Base-by-base conservation (phyloP, 2,113 vertebrate species). In the Sebastes schlegelii region DNA sequence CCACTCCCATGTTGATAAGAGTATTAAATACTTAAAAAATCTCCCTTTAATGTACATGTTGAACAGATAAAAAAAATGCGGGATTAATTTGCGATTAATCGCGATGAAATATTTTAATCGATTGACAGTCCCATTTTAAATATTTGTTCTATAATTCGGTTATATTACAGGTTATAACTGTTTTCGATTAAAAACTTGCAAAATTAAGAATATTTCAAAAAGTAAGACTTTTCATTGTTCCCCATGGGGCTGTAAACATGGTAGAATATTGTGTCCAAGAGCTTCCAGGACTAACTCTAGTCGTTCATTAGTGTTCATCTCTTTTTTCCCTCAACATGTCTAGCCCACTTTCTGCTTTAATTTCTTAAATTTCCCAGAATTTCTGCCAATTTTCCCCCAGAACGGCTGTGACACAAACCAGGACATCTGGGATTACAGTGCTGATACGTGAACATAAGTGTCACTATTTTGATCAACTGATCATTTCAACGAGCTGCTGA, bases 391-490 rank as follows among this genome's bases (percentile, higher is more conserved):
- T 58, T 8, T 63, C 21, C 12, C 17, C n/a, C 6, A 66, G 65
- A 80, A 12, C 0, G 11, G 5, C 67, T 68, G 49, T 17, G 26
- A 76, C 13, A 73, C n/a, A 68, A 57, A 34, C 34, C 54, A 17
- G 4, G 23, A 52, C 67, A 69, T 62, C 55, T 70, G 67, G 45
- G 19, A 87, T 77, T 55, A 69, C 65, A 48, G 57, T 11, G 49
- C 51, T 21, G 58, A 60, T 26, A 49, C 40, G 60, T 48, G 8
- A 75, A 58, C 48, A 40, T 17, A 66, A n/a, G 65, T 3, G 14
- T 61, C 34, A 7, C 52, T 78, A 68, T 68, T 80, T 76, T 68
- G 51, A 75, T 83, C 73, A 49, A 14, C 67, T 69, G 23, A 61
- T 78, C 70, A 58, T 67, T 34, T 16, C n/a, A 74, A 85, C 11